Conservation (phyloP, 2,113 vertebrate genomes). For the Dinomys branickii region DNA sequence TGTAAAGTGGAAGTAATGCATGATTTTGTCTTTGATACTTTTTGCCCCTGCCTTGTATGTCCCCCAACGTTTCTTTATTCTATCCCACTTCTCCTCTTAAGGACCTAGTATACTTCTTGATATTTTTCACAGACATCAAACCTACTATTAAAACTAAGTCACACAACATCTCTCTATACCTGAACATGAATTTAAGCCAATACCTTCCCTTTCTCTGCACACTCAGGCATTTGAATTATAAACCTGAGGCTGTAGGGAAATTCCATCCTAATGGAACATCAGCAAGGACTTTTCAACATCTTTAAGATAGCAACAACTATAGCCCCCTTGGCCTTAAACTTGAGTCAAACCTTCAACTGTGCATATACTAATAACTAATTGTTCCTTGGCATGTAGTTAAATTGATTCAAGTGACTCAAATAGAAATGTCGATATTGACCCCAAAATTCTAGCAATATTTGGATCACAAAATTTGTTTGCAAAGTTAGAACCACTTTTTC, state of each 20-base stretch:
- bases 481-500: neutral
- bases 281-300: neutral
- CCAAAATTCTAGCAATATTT: neutral
- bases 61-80: neutral
- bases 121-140: neutral
- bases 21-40: conserved; percentile 45
- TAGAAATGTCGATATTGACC: neutral
- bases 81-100: conserved; percentile 1
- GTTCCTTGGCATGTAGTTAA: neutral
- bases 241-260: neutral
- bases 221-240: neutral
- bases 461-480: conserved; percentile 27
- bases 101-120: neutral
- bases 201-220: neutral
- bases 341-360: neutral
- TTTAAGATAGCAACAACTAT: conserved; percentile 33
- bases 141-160: neutral
- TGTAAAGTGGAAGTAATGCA: neutral
- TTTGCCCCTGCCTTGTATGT: neutral
- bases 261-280: neutral
- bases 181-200: conserved; percentile 7
- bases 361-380: conserved; percentile 16
- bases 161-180: neutral
- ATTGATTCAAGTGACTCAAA: conserved; percentile 34
- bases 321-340: neutral